Evolutionary conservation across 1,140 invertebrate species (phyloP).

Genomic region (Palaemon carinicauda): DNA sequence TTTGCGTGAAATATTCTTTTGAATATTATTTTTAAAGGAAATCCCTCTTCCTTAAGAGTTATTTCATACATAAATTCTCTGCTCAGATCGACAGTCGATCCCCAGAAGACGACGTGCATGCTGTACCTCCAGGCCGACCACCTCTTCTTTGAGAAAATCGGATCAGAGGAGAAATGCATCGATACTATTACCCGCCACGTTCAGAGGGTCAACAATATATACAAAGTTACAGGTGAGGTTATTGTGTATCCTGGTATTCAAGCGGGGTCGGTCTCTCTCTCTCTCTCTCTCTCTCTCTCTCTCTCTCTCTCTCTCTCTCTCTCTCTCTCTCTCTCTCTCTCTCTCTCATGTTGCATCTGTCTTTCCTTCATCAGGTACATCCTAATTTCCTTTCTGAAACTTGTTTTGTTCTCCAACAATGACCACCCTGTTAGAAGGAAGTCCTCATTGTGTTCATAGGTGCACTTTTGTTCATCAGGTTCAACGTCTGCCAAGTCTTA

Average conservation of each 20-base stretch:
- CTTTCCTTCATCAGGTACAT: too few species aligned
- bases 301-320: not conserved
- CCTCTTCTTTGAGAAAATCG: constrained; percentile 90
- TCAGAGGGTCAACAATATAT: constrained; percentile 92
- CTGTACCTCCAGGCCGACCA: constrained; percentile 94
- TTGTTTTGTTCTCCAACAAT: too few species aligned
- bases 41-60: not conserved
- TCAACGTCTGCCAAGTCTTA: not conserved
- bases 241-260: not conserved
- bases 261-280: not conserved
- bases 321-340: not conserved
- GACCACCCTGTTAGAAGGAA: too few species aligned
- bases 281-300: not conserved
- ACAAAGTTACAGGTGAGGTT: constrained; percentile 81
- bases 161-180: constrained; percentile 91
- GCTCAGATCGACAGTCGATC: constrained; percentile 74
- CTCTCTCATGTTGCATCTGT: not conserved
- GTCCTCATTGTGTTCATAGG: too few species aligned
- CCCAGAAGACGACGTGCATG: constrained; percentile 80
- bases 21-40: too few species aligned
- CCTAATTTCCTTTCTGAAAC: too few species aligned
- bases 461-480: too few species aligned
- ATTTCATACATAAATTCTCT: constrained; percentile 69
- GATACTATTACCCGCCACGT: constrained; percentile 94
- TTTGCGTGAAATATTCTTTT: too few species aligned